Percentiles rank a stretch among this genome's conserved stretches.
phyloP scores from a whole-genome alignment of 1,140 invertebrate genomes.

The Venturia canescens region DNA sequence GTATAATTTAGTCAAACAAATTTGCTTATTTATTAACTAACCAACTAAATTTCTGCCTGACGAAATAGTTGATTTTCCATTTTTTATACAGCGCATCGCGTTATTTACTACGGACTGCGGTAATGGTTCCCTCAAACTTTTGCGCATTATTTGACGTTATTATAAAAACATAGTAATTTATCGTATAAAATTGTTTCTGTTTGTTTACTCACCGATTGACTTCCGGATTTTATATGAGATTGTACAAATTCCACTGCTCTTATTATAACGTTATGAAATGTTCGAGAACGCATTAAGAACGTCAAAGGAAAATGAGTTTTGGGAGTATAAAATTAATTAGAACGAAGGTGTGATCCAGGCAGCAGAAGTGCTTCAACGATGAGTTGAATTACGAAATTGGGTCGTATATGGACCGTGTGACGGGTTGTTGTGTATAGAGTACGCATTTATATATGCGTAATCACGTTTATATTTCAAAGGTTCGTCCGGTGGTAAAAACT shows the following conservation, averaged over 20 bases:
- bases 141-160: neutral
- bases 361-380: conserved; percentile 35
- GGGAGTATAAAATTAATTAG: conserved; percentile 6
- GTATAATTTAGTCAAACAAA: too few species aligned
- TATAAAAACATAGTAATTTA: too few species aligned
- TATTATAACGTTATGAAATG: neutral
- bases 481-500: neutral
- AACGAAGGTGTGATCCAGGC: neutral
- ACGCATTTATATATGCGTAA: neutral
- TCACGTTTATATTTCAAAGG: too few species aligned
- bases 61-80: too few species aligned
- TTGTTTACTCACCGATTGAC: neutral
- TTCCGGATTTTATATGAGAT: neutral
- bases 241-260: neutral
- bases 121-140: too few species aligned
- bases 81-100: too few species aligned
- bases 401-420: conserved; percentile 46
- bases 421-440: conserved; percentile 19
- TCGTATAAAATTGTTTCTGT: too few species aligned
- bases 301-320: neutral
- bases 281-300: neutral
- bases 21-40: too few species aligned
- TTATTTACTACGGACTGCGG: too few species aligned
- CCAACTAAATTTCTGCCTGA: too few species aligned
- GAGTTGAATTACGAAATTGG: conserved; percentile 62